Evolutionary conservation across 2,888 invertebrate species (phyloP), one percentile per base, ranked within the genome.

Genomic region (Scaeva pyrastri): DNA sequence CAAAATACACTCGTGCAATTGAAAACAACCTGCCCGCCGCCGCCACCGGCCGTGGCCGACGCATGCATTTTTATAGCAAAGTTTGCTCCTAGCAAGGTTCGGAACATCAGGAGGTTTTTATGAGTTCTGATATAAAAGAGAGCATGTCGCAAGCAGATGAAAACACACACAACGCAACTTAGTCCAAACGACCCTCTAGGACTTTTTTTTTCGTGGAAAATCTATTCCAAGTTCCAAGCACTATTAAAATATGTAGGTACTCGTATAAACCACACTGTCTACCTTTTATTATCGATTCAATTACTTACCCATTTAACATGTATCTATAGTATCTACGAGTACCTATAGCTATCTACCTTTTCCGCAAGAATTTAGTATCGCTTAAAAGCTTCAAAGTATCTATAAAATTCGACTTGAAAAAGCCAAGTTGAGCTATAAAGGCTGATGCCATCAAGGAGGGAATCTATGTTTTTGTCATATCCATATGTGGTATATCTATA

Each of bases 221-320:
- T 26, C n/a, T 7, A 64, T 45, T 64, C 36, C 12, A 19, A 31
- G 31, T 31, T 31, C 5, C 52, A 26, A 6, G 14, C 52, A 23
- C 23, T 23, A 52, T 45, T 6, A 26, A 43, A 45, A 58, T 8
- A 19, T 7, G 39, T 12, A 31, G 31, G 31, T 39, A 60, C 21
- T 6, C 19, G n/a, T 11, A 19, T 58, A 58, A n/a, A n/a, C n/a
- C 16, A 39, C 0, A 21, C 19, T 45, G 16, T 10, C 26, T 45
- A 16, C 26, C 41, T 11, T 36, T 36, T 58, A 52, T 45, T 56
- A 56, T 56, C 64, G 64, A 64, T 64, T 45, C 39, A 39, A 41
- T 60, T 41, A 41, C 36, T 36, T 58, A 58, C 19, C 12, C 39
- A 23, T 23, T 62, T 43, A n/a, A 31, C 45, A 43, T 31, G 10